Evolutionary conservation across 2,113 vertebrate species (phyloP).

Genomic region (Guaruba guarouba): DNA sequence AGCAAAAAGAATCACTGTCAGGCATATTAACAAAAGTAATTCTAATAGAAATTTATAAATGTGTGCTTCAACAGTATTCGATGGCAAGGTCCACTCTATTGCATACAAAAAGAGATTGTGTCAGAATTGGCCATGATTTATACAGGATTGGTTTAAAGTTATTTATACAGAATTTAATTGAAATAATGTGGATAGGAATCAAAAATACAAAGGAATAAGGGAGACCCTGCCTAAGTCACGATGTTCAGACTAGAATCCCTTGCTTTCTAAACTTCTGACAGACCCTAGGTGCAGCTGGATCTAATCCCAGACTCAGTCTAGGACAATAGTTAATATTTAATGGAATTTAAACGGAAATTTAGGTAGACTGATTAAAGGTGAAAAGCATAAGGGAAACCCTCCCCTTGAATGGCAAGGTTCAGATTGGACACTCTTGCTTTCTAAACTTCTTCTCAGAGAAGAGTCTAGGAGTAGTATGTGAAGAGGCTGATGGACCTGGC

Average conservation of each 20-base stretch:
- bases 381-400: neutral
- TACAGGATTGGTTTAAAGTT: neutral
- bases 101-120: neutral
- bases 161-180: neutral
- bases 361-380: neutral
- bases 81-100: neutral
- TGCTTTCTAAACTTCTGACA: neutral
- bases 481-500: neutral
- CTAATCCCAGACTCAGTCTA: neutral
- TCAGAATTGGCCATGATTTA: neutral
- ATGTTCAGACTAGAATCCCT: neutral
- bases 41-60: neutral
- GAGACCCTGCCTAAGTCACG: neutral
- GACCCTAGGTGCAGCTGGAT: neutral
- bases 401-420: neutral
- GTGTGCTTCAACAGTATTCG: neutral
- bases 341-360: neutral
- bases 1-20: neutral
- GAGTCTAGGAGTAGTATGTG: neutral
- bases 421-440: neutral
- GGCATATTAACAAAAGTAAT: neutral
- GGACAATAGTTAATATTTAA: neutral
- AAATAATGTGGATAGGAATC: neutral
- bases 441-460: neutral
- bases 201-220: neutral